A percentile compares a stretch with the other conserved stretches of the same genome.
These are phyloP conservation scores for Typhlichthys eigenmanni DNA, from an alignment of 2,797 vertebrate genomes.

Conservation along the genomic window DNA sequence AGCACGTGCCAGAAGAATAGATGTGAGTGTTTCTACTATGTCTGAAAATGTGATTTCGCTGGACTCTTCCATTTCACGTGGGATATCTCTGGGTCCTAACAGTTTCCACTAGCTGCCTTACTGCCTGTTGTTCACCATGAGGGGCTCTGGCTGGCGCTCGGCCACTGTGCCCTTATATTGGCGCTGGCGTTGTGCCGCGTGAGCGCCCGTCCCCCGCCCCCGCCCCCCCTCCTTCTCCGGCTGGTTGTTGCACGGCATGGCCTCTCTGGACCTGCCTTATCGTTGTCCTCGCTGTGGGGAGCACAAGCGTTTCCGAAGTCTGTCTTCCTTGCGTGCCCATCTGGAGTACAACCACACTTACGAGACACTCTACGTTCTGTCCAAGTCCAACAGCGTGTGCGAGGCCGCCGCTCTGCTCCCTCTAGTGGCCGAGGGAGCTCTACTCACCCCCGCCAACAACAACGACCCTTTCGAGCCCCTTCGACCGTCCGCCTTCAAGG, in stretches of 20 bases:
- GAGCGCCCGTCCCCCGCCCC: slow-evolving; percentile 57
- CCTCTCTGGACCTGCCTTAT: slow-evolving; percentile 97
- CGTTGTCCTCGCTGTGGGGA: slow-evolving; percentile 98
- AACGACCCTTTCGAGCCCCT: slow-evolving; percentile 88
- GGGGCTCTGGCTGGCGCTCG: slow-evolving; percentile 50
- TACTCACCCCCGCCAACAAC: slow-evolving; percentile 79
- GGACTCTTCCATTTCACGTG: slow-evolving; percentile 25
- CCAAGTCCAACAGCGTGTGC: slow-evolving; percentile 97
- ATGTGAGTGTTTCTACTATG: slow-evolving; percentile 45
- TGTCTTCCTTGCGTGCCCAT: slow-evolving; percentile 94
- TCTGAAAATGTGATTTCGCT: slow-evolving; percentile 49
- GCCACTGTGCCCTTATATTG: slow-evolving; percentile 59
- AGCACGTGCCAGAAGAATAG: not conserved
- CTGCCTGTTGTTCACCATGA: slow-evolving; percentile 66
- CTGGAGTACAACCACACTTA: slow-evolving; percentile 99
- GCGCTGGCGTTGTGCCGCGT: slow-evolving; percentile 64
- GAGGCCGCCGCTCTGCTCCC: slow-evolving; percentile 91
- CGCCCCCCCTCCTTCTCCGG: slow-evolving; percentile 31
- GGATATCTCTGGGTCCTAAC: slow-evolving; percentile 27
- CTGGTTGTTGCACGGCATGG: slow-evolving; percentile 84
- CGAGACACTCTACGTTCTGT: slow-evolving; percentile 97
- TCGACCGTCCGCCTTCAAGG: slow-evolving; percentile 82
- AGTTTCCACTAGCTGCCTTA: slow-evolving; percentile 18
- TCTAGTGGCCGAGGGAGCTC: slow-evolving; percentile 83
- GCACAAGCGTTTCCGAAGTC: slow-evolving; percentile 98